Percentiles rank a stretch among this genome's conserved stretches.
These are phyloP conservation scores for Neosilurus mollespiculum DNA, from an alignment of 2,797 vertebrate genomes.

Conservation along the genomic window DNA sequence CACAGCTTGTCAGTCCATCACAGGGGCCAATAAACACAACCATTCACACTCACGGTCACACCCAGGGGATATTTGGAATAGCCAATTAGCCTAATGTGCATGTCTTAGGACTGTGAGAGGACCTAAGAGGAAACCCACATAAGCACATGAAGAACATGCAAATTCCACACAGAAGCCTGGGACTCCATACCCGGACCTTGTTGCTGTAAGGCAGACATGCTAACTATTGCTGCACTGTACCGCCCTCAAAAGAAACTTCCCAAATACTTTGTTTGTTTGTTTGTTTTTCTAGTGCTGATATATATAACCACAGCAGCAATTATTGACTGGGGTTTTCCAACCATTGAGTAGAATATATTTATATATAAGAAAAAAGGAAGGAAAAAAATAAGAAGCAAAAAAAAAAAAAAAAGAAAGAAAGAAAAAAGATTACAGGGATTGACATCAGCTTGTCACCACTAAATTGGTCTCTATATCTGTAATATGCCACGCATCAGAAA, in stretches of 20 bases:
- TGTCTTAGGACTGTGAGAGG: too few species aligned
- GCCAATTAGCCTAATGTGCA: too few species aligned
- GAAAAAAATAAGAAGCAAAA: conserved; percentile 45
- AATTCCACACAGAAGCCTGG: too few species aligned
- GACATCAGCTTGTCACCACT: conserved; percentile 63
- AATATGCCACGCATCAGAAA: conserved; percentile 55
- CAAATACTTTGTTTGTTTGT: not conserved
- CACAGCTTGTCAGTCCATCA: too few species aligned
- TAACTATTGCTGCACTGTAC: too few species aligned
- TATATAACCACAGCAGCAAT: not conserved
- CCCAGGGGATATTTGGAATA: too few species aligned
- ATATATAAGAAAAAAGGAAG: not conserved
- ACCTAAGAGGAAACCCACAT: too few species aligned
- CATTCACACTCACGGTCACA: too few species aligned
- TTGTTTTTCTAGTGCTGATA: not conserved
- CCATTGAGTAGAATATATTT: conserved; percentile 1
- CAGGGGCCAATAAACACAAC: too few species aligned
- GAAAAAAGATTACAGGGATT: conserved; percentile 54
- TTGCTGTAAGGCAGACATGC: too few species aligned
- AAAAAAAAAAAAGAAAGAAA: conserved; percentile 47
- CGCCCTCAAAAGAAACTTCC: not conserved
- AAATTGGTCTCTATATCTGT: conserved; percentile 52
- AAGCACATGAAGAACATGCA: too few species aligned
- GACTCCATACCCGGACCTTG: too few species aligned
- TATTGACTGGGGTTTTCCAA: not conserved